Percentiles rank a stretch among this genome's conserved stretches.
Evolutionary conservation across 1,140 invertebrate genomes (phyloP).

Genomic region (Ectropis grisescens): DNA sequence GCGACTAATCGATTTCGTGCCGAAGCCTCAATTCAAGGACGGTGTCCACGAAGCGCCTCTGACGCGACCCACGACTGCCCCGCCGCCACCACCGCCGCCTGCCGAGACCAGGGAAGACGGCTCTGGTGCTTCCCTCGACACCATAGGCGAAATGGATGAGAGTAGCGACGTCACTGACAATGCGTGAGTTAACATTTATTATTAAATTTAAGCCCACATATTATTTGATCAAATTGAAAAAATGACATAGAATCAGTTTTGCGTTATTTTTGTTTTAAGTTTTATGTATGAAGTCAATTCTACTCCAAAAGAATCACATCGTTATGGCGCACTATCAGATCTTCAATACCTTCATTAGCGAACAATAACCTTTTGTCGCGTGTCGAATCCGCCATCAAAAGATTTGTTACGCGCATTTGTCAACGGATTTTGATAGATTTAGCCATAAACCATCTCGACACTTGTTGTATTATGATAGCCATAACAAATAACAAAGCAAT

Average conservation of each 20-base stretch:
- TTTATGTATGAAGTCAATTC: too few species aligned
- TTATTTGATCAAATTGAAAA: too few species aligned
- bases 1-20: constrained; percentile 77
- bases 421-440: constrained; percentile 10
- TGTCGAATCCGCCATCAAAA: constrained; percentile 21
- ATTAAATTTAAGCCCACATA: too few species aligned
- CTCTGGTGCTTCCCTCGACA: constrained; percentile 70
- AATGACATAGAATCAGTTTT: too few species aligned
- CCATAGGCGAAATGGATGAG: constrained; percentile 78
- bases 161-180: constrained; percentile 52
- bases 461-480: too few species aligned
- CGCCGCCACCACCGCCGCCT: constrained; percentile 43
- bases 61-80: constrained; percentile 36
- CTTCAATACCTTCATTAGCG: constrained; percentile 2
- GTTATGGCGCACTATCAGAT: too few species aligned
- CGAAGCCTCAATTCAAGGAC: constrained; percentile 69
- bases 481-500: too few species aligned
- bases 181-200: too few species aligned
- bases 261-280: constrained; percentile 1
- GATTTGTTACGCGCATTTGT: constrained; percentile 21
- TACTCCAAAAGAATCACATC: too few species aligned
- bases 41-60: constrained; percentile 30
- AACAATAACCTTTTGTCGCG: constrained; percentile 13
- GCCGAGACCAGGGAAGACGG: constrained; percentile 57
- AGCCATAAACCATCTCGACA: too few species aligned